phyloP scores from a whole-genome alignment of 2,797 vertebrate species.

The Onychomys torridus region DNA sequence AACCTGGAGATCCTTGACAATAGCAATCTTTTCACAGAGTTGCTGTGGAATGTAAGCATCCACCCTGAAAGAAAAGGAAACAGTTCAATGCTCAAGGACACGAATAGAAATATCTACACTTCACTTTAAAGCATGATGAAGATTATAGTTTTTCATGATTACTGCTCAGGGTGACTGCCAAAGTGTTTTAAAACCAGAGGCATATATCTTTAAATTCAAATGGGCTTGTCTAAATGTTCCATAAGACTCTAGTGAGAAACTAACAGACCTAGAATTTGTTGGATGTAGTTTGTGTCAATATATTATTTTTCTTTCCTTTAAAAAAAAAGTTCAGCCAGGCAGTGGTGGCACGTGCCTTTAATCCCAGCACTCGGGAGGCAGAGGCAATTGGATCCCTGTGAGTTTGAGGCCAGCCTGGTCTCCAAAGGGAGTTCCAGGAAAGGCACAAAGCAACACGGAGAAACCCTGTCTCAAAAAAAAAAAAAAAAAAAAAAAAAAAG shows the following conservation, averaged over 20 bases:
- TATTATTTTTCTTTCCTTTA: neutral
- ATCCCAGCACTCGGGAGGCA: no score
- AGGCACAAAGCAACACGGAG: no score
- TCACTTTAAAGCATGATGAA: conserved; percentile 5
- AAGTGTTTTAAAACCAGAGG: neutral
- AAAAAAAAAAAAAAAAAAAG: neutral
- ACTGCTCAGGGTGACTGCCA: neutral
- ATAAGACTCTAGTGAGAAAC: neutral
- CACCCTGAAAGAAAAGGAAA: conserved; percentile 15
- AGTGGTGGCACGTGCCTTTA: no score
- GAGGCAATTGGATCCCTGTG: no score
- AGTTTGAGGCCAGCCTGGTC: no score
- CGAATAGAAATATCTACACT: conserved; percentile 12
- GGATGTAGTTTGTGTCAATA: neutral
- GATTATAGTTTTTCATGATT: conserved; percentile 2
- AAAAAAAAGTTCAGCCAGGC: no score
- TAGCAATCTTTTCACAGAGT: conserved; percentile 38
- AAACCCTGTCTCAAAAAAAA: no score
- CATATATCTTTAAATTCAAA: conserved; percentile 6
- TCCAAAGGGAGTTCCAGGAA: no score
- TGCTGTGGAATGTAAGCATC: neutral
- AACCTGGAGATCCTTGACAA: conserved; percentile 37
- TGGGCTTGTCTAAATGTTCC: neutral
- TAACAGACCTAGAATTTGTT: conserved; percentile 3
- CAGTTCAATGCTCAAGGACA: neutral